Conservation (phyloP, 2,113 vertebrate species). For the Carlito syrichta region DNA sequence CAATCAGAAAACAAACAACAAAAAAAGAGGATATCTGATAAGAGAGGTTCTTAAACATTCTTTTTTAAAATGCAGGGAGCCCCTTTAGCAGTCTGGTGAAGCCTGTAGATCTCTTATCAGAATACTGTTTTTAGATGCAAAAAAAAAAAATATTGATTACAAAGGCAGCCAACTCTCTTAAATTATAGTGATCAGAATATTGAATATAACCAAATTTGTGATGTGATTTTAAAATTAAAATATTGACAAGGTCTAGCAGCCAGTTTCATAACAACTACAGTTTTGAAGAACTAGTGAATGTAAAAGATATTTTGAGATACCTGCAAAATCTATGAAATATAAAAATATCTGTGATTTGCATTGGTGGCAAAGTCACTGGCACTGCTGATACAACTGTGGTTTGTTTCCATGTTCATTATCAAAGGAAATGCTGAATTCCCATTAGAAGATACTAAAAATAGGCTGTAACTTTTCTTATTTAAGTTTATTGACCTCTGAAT, state of each 20-base stretch:
- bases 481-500: background rate
- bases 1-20: no score
- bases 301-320: constrained; percentile 19
- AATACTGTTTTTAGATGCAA: constrained; percentile 18
- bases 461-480: background rate
- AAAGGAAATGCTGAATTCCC: constrained; percentile 1
- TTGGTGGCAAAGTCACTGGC: background rate
- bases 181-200: background rate
- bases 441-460: constrained; percentile 5
- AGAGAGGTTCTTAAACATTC: background rate
- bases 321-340: background rate
- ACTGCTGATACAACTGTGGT: background rate
- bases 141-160: background rate
- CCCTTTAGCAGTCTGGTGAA: background rate
- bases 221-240: background rate
- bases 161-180: background rate
- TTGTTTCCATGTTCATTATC: background rate
- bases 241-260: background rate
- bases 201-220: background rate
- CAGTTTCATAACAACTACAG: background rate
- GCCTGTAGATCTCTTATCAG: background rate
- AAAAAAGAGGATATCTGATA: background rate
- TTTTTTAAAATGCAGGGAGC: background rate
- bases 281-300: background rate
- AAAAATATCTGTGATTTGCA: background rate